These are phyloP conservation scores for Herpetotheres cachinnans DNA, from an alignment of 2,113 vertebrate species.

Conservation along the genomic window DNA sequence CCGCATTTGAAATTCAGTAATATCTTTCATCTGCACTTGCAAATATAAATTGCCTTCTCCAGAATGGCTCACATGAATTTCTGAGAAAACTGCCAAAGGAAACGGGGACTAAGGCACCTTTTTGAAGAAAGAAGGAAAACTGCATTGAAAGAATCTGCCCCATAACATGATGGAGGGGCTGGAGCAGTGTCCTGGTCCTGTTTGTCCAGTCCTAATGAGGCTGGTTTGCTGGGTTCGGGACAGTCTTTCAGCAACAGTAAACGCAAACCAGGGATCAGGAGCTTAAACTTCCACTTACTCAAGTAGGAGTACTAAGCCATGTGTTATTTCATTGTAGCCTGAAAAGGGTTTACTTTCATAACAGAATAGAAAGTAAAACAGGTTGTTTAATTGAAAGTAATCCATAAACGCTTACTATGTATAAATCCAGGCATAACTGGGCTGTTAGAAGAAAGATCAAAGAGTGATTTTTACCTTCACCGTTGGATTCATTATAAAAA, in stretches of 20 bases:
- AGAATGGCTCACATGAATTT: not conserved
- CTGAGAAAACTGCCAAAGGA: not conserved
- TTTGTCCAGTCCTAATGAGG: not conserved
- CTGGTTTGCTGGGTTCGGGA: not conserved
- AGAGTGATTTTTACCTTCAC: conserved; percentile 21
- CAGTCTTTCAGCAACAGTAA: not conserved
- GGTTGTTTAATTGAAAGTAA: conserved; percentile 26
- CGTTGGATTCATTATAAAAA: conserved; percentile 27
- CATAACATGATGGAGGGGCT: not conserved
- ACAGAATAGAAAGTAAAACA: not conserved
- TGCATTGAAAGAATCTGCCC: not conserved
- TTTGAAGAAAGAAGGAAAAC: not conserved
- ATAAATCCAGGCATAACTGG: conserved; percentile 17
- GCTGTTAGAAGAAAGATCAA: conserved; percentile 47
- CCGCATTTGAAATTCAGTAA: not conserved
- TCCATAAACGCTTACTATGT: not conserved
- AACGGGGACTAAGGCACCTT: not conserved
- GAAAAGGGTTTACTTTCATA: not conserved
- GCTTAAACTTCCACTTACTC: not conserved
- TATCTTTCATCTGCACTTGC: not conserved
- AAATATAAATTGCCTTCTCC: not conserved
- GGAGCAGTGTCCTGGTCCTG: not conserved
- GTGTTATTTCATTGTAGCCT: not conserved
- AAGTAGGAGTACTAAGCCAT: not conserved
- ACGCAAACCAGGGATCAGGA: not conserved